These are phyloP conservation scores for Climacteris rufus DNA, from an alignment of 2,113 vertebrate species.

Conservation along the genomic window DNA sequence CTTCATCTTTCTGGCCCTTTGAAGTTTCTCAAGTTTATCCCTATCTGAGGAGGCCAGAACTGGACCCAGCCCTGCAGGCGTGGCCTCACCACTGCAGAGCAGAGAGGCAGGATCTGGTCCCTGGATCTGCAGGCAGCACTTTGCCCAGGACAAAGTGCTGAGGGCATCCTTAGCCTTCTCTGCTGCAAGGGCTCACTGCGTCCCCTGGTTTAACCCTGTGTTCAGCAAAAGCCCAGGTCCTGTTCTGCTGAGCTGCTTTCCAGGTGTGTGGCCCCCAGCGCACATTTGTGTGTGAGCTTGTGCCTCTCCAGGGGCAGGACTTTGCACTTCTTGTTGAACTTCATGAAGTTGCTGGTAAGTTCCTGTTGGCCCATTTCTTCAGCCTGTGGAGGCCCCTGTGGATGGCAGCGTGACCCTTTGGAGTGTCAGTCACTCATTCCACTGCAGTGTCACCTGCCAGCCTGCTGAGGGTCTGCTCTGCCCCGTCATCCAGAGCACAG, in stretches of 20 bases:
- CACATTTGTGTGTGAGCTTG: not conserved
- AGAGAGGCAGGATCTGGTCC: not conserved
- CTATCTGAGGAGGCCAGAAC: not conserved
- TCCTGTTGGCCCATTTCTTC: not conserved
- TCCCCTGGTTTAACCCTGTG: not conserved
- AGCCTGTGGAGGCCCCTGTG: not conserved
- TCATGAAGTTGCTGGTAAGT: not conserved
- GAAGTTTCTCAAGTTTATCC: not conserved
- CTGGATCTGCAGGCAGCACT: not conserved
- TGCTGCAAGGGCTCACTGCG: not conserved
- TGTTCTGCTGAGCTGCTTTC: not conserved
- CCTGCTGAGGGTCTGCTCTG: not conserved
- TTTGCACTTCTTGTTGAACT: not conserved
- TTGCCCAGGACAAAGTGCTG: not conserved
- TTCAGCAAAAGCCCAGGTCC: not conserved
- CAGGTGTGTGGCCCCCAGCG: not conserved
- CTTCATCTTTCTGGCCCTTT: not conserved
- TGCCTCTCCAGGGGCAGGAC: not conserved
- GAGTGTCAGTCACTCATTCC: not conserved
- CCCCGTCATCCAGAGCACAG: not conserved
- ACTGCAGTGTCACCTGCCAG: not conserved
- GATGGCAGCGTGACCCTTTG: not conserved
- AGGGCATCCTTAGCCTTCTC: not conserved
- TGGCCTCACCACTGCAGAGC: not conserved
- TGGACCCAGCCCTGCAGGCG: not conserved